Percentiles rank a stretch among this genome's conserved stretches.
These are phyloP conservation scores for Phaetusa simplex DNA, from an alignment of 2,113 vertebrate genomes.

Conservation along the genomic window DNA sequence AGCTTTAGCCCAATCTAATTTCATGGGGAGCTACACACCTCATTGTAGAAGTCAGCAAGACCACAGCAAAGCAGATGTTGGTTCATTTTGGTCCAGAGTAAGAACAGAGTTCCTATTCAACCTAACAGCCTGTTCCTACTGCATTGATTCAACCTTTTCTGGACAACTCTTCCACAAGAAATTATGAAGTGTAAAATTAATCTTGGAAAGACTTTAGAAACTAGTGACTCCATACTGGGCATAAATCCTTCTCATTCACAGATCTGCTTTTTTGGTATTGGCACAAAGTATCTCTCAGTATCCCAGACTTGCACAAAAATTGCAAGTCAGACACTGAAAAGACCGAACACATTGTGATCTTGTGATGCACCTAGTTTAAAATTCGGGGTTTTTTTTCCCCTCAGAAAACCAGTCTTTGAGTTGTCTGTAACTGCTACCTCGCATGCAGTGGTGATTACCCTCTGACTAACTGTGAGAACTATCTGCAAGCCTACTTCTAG, in stretches of 20 bases:
- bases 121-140: neutral
- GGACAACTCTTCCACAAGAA: neutral
- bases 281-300: neutral
- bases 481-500: neutral
- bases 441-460: neutral
- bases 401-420: neutral
- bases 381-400: neutral
- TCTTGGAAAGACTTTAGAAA: neutral
- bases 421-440: neutral
- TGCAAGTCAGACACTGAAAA: neutral
- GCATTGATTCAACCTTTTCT: neutral
- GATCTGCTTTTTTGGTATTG: neutral
- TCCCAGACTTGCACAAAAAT: neutral
- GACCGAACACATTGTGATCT: neutral
- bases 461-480: neutral
- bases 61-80: neutral
- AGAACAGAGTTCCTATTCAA: neutral
- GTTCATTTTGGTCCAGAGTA: neutral
- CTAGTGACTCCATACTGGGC: neutral
- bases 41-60: neutral
- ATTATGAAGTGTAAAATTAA: conserved; percentile 23
- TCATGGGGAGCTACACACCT: neutral
- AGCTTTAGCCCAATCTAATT: neutral
- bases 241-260: neutral
- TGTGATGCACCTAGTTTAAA: neutral